Conservation (phyloP, 2,888 invertebrate species). For the Auanema freiburgensis region DNA sequence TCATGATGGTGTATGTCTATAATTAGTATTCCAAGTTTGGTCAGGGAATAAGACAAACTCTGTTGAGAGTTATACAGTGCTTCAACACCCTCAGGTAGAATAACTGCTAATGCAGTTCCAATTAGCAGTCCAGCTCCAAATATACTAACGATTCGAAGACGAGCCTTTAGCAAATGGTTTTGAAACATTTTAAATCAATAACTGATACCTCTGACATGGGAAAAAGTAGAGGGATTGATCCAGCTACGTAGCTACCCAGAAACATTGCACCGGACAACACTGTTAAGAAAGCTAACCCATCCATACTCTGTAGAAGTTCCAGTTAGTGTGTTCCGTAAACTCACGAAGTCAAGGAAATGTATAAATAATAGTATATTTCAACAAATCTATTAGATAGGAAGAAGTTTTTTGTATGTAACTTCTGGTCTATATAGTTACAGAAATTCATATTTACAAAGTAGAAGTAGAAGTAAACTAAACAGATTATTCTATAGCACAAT, state of each 20-base stretch:
- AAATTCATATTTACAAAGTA: no score
- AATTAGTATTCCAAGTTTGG: no score
- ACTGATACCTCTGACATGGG: slow-evolving; percentile 85
- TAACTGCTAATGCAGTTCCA: slow-evolving; percentile 94
- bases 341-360: background rate
- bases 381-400: background rate
- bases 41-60: slow-evolving; percentile 1
- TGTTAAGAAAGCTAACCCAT: slow-evolving; percentile 31
- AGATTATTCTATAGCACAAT: background rate
- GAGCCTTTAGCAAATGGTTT: slow-evolving; percentile 75
- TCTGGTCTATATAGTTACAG: no score
- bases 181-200: background rate
- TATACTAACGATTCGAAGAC: slow-evolving; percentile 87
- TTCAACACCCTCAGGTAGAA: slow-evolving; percentile 97
- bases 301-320: slow-evolving; percentile 18
- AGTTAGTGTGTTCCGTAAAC: background rate
- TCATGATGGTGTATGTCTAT: no score
- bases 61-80: slow-evolving; percentile 59
- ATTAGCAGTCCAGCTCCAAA: slow-evolving; percentile 95
- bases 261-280: slow-evolving; percentile 75
- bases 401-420: background rate
- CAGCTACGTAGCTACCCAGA: slow-evolving; percentile 90
- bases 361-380: background rate
- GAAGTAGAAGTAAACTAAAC: background rate
- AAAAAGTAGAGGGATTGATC: slow-evolving; percentile 90